Percentiles rank a stretch among this genome's conserved stretches.
phyloP scores from a whole-genome alignment of 2,888 invertebrate species.

The Tipula vernalis region DNA sequence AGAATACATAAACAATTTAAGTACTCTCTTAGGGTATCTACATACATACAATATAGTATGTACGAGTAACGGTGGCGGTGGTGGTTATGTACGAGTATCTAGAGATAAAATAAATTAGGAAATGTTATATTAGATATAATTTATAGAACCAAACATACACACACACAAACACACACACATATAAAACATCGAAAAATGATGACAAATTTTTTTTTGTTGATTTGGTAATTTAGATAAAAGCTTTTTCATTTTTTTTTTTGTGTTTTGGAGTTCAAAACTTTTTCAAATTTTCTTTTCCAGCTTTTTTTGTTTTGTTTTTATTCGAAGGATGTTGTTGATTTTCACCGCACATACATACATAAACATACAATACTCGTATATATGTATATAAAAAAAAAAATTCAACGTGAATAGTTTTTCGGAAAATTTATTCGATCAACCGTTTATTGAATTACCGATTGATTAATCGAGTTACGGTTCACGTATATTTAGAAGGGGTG shows the following conservation, averaged over 20 bases:
- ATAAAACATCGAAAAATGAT: neutral
- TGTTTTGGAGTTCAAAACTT: neutral
- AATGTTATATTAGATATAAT: neutral
- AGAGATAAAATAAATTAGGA: neutral
- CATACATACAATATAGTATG: neutral
- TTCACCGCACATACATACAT: neutral
- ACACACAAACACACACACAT: neutral
- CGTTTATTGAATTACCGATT: neutral
- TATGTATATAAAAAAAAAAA: neutral
- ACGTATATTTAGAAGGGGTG: neutral
- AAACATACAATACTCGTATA: neutral
- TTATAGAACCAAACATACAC: neutral
- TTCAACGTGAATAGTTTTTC: neutral
- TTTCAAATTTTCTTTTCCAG: neutral
- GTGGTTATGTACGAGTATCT: neutral
- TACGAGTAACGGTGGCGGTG: neutral
- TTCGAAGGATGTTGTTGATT: neutral
- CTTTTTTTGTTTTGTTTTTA: neutral
- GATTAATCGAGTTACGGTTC: neutral
- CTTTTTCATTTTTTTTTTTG: neutral
- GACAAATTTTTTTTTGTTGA: neutral
- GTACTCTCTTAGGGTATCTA: neutral
- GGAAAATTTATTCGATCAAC: neutral
- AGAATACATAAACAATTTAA: neutral
- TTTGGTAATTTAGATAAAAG: conserved; percentile 4